Evolutionary conservation across 2,797 vertebrate genomes (phyloP).

Genomic region (Melanotaenia boesemani): DNA sequence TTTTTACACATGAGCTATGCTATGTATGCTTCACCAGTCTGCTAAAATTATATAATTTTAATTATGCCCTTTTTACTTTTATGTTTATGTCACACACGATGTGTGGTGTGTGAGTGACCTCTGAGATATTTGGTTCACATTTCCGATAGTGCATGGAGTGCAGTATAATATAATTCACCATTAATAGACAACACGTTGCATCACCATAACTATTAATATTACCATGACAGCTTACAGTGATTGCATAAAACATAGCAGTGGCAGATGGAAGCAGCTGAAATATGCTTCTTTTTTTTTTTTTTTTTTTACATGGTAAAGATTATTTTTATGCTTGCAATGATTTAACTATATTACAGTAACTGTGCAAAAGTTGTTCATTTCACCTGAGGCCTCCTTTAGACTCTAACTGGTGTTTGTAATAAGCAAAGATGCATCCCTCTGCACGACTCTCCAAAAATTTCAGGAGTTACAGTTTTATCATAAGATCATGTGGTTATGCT

Average conservation of each 20-base stretch:
- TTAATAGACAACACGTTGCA: not conserved
- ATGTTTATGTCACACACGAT: too few relatives aligned
- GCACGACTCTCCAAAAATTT: not conserved
- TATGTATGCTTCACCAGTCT: not conserved
- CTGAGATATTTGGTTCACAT: not conserved
- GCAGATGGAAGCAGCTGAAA: not conserved
- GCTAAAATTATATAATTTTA: not conserved
- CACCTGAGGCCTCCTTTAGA: not conserved
- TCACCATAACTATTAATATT: not conserved
- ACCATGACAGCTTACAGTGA: not conserved
- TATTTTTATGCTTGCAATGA: not conserved
- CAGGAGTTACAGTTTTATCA: not conserved
- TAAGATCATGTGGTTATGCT: not conserved
- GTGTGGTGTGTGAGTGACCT: not conserved
- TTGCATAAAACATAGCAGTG: not conserved
- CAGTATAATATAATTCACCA: not conserved
- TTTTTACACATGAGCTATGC: not conserved
- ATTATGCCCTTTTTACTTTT: too few relatives aligned
- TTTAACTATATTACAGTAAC: not conserved
- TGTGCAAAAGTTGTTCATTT: not conserved
- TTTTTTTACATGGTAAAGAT: not conserved
- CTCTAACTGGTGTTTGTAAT: not conserved
- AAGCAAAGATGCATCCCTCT: not conserved
- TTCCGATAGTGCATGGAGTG: not conserved
- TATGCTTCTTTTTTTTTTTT: too few relatives aligned